Percentiles rank a stretch among this genome's conserved stretches.
Evolutionary conservation across 2,888 invertebrate species (phyloP).

Genomic region (Dolichomitus sp.): DNA sequence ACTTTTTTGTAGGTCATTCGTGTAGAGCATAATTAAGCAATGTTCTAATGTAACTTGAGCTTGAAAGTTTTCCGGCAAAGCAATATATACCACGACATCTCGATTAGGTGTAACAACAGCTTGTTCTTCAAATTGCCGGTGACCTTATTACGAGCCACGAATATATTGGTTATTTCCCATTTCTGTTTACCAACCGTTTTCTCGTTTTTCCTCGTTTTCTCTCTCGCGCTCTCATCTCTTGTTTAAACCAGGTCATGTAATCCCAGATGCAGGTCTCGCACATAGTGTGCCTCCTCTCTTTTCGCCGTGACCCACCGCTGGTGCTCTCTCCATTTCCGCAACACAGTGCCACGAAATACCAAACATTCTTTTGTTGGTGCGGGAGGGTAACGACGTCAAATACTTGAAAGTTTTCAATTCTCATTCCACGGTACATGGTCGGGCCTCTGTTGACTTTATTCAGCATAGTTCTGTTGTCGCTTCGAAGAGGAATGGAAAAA

Average conservation of each 20-base stretch:
- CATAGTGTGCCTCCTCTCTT: conserved; percentile 20
- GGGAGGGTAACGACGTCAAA: conserved; percentile 59
- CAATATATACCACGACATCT: not conserved
- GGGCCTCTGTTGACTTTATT: conserved; percentile 69
- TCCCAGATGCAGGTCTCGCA: conserved; percentile 54
- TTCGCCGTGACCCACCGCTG: conserved; percentile 32
- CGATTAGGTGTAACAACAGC: conserved; percentile 21
- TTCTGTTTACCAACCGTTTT: conserved; percentile 46
- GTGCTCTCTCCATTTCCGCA: conserved; percentile 30
- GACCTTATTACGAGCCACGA: conserved; percentile 30
- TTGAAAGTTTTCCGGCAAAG: not conserved
- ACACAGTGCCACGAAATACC: conserved; percentile 48
- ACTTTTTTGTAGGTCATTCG: not conserved
- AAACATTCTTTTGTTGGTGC: conserved; percentile 56
- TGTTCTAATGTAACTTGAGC: not conserved
- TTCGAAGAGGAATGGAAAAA: conserved; percentile 31
- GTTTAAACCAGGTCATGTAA: conserved; percentile 65
- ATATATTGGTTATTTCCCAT: conserved; percentile 39
- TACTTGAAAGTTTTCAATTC: conserved; percentile 68
- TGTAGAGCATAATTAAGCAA: not conserved
- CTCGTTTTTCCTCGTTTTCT: not conserved
- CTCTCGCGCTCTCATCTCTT: conserved; percentile 43
- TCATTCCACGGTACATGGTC: conserved; percentile 53
- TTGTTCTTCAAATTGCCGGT: conserved; percentile 9
- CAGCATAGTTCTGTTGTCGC: conserved; percentile 58